These are phyloP conservation scores for Synanthedon vespiformis DNA, from an alignment of 2,888 invertebrate species.

Conservation along the genomic window DNA sequence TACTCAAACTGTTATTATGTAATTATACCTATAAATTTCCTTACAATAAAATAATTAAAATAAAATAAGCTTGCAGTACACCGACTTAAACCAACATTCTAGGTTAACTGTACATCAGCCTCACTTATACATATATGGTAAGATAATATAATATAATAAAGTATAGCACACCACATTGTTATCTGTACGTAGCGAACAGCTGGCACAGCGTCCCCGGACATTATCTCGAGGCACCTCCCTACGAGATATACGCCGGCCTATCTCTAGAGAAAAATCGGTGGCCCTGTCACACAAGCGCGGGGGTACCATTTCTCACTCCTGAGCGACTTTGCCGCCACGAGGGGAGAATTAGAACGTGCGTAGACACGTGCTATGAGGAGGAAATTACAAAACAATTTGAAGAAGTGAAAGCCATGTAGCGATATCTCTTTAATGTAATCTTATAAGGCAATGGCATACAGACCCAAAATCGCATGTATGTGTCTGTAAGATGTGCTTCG, in stretches of 20 bases:
- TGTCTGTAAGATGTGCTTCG: too few relatives aligned
- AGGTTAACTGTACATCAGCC: too few relatives aligned
- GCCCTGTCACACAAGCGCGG: constrained; percentile 31
- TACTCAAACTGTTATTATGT: too few relatives aligned
- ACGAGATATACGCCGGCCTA: constrained; percentile 35
- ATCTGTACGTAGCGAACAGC: constrained; percentile 21
- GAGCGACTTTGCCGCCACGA: constrained; percentile 18
- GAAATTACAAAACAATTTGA: neutral
- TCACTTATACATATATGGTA: neutral
- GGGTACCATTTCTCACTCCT: constrained; percentile 37
- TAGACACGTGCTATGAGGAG: constrained; percentile 11
- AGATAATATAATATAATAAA: too few relatives aligned
- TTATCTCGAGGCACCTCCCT: constrained; percentile 19
- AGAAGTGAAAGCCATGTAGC: too few relatives aligned
- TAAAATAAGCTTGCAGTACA: too few relatives aligned
- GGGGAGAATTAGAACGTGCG: constrained; percentile 29
- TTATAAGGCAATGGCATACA: too few relatives aligned
- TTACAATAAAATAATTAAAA: too few relatives aligned
- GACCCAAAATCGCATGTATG: too few relatives aligned
- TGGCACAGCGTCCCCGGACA: constrained; percentile 25
- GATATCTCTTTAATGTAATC: too few relatives aligned
- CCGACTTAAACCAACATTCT: too few relatives aligned
- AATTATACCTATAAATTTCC: too few relatives aligned
- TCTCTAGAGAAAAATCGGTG: constrained; percentile 49
- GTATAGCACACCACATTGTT: constrained; percentile 1